Base-by-base conservation (phyloP, 2,113 vertebrate genomes). In the Spea bombifrons region DNA sequence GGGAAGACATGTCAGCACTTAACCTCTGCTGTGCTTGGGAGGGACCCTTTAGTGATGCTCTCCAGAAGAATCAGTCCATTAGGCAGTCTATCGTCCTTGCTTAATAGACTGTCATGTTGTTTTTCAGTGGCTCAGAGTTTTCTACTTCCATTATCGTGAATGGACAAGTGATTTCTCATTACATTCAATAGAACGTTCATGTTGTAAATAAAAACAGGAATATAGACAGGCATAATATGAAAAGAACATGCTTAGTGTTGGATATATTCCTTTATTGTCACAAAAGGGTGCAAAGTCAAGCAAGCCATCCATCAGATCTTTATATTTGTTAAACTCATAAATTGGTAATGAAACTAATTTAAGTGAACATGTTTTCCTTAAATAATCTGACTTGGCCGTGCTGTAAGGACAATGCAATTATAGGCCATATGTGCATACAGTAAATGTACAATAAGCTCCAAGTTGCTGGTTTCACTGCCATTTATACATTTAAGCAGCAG, bases 61-160 rank as follows among this genome's bases (percentile, higher is more conserved):
- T 47, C 53, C 66, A 47, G 66, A 43, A 57, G 9, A 76, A 57
- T 67, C 50, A 67, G 65, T 76, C 66, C 75, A 76, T 76, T 76
- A 76, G 53, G 65, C 65, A 76, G 43, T 69, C 75, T 59, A 69
- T 76, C 50, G n/a, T 66, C 66, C 75, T 66, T 55, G 43, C 65
- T 75, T 75, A 75, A 75, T 75, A 75, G 49, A 75, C 48, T 75
- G 66, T 46, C 49, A 66, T 75, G 73, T 66, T 66, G 17, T 68
- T 53, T 55, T 53, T 68, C 44, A 55, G 17, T 57, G 15, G 75
- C 52, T 47, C 52, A 66, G 55, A 57, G 45, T 52, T 53, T 46
- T 47, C 15, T 44, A 8, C 15, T 12, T 13, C 10, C 8, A 59
- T 59, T 59, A 59, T 13, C 15, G 55, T 59, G 10, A 59, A 59